phyloP scores from a whole-genome alignment of 2,888 invertebrate species.

The Meandrusa payeni region DNA sequence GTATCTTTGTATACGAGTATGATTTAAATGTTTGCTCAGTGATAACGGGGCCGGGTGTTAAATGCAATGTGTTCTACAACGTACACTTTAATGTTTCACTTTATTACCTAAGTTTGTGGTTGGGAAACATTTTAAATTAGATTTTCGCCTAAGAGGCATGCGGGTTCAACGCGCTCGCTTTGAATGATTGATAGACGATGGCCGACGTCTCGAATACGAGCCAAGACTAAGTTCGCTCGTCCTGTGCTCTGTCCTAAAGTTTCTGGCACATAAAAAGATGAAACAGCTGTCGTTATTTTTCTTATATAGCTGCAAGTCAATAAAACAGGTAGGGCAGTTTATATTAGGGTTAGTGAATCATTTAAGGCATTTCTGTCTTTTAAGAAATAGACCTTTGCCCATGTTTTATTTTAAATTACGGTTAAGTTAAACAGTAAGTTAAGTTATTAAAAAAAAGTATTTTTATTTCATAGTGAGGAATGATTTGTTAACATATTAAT shows the following conservation, averaged over 20 bases:
- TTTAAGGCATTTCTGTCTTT: conserved; percentile 5
- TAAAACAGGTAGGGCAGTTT: conserved; percentile 13
- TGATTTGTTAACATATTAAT: too few relatives aligned
- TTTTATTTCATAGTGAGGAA: too few relatives aligned
- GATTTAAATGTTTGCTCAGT: conserved; percentile 11
- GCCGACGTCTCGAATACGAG: conserved; percentile 1
- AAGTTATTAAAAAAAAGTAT: too few relatives aligned
- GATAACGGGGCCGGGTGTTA: conserved; percentile 8
- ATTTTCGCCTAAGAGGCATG: conserved; percentile 9
- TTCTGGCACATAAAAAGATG: conserved; percentile 9
- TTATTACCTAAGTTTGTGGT: conserved; percentile 6
- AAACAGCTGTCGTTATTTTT: conserved; percentile 9
- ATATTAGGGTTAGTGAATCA: not conserved
- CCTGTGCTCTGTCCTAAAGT: conserved; percentile 4
- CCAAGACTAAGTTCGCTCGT: conserved; percentile 1
- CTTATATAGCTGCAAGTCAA: conserved; percentile 7
- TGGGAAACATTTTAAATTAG: conserved; percentile 13
- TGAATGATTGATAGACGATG: conserved; percentile 14
- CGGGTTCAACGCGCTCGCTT: conserved; percentile 5
- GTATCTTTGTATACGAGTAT: not conserved
- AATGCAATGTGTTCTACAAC: conserved; percentile 6
- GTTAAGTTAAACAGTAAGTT: too few relatives aligned
- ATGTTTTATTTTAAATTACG: too few relatives aligned
- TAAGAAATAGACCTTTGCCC: too few relatives aligned
- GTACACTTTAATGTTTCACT: conserved; percentile 4